phyloP scores from a whole-genome alignment of 2,113 vertebrate genomes.

The Marcusenius ussheri region DNA sequence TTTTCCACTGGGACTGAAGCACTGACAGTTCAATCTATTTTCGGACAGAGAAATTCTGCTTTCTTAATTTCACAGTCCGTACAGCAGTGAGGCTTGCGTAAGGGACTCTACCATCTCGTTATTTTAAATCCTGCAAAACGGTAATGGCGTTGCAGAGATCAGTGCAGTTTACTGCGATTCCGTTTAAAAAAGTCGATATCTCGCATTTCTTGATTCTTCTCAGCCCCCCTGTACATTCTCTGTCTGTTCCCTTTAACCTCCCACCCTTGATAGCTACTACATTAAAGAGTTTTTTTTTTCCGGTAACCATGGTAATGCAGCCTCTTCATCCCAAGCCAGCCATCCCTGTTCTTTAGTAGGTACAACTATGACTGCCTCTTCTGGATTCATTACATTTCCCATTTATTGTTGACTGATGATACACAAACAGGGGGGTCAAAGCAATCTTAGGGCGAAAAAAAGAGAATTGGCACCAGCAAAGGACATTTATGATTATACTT shows the following conservation, averaged over 20 bases:
- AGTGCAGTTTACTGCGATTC: background rate
- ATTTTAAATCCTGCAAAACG: background rate
- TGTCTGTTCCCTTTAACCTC: background rate
- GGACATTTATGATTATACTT: background rate
- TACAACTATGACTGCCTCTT: background rate
- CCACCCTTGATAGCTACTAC: background rate
- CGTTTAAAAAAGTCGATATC: background rate
- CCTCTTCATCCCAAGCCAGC: background rate
- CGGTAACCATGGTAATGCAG: slow-evolving; percentile 11
- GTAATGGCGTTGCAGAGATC: background rate
- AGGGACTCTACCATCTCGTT: background rate
- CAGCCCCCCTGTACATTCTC: background rate
- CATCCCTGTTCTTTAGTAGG: background rate
- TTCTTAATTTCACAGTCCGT: background rate
- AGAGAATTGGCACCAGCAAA: background rate
- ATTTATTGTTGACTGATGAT: background rate
- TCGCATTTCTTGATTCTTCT: background rate
- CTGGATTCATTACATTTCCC: background rate
- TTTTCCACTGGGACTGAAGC: background rate
- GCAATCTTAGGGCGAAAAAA: background rate
- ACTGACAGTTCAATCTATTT: background rate
- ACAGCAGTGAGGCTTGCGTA: background rate
- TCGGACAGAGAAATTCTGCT: background rate
- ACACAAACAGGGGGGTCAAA: background rate
- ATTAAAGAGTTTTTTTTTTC: background rate